phyloP scores from a whole-genome alignment of 2,888 invertebrate species.

The Pedicia rivosa region DNA sequence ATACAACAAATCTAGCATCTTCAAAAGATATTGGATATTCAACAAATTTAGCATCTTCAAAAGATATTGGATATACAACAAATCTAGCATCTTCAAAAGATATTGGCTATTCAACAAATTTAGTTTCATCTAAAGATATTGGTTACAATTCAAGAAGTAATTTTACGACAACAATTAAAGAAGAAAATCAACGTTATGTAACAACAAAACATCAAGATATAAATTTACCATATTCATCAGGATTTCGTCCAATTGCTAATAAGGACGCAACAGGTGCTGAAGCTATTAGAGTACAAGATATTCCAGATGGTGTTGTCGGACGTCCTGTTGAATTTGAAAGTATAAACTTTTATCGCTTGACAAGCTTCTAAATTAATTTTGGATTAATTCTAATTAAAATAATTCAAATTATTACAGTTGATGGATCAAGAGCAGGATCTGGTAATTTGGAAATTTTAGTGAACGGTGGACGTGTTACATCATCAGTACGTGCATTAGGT shows the following conservation, averaged over 20 bases:
- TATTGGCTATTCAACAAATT: too few relatives aligned
- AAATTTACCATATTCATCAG: conserved; percentile 15
- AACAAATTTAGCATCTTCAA: too few relatives aligned
- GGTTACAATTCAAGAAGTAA: conserved; percentile 25
- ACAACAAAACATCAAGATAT: conserved; percentile 20
- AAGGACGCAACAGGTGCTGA: conserved; percentile 56
- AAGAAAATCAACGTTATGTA: conserved; percentile 27
- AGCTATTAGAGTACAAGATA: conserved; percentile 71
- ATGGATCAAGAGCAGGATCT: conserved; percentile 89
- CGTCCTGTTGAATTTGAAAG: conserved; percentile 93
- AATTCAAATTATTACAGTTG: conserved; percentile 44
- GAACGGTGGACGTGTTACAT: conserved; percentile 87
- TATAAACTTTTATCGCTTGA: conserved; percentile 25
- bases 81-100: too few relatives aligned
- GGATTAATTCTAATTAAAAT: too few relatives aligned
- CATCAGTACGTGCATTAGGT: conserved; percentile 81
- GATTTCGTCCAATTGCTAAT: conserved; percentile 34
- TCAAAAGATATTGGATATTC: too few relatives aligned
- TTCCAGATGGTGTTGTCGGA: conserved; percentile 76
- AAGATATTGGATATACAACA: too few relatives aligned
- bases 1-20: too few relatives aligned
- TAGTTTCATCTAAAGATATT: conserved; percentile 11
- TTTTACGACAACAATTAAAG: conserved; percentile 28
- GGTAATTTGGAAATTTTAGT: conserved; percentile 93
- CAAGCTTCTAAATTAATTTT: too few relatives aligned